Percentiles rank a stretch among this genome's conserved stretches.
These are phyloP conservation scores for Anthoptus insignis DNA, from an alignment of 2,888 invertebrate genomes.

Conservation along the genomic window DNA sequence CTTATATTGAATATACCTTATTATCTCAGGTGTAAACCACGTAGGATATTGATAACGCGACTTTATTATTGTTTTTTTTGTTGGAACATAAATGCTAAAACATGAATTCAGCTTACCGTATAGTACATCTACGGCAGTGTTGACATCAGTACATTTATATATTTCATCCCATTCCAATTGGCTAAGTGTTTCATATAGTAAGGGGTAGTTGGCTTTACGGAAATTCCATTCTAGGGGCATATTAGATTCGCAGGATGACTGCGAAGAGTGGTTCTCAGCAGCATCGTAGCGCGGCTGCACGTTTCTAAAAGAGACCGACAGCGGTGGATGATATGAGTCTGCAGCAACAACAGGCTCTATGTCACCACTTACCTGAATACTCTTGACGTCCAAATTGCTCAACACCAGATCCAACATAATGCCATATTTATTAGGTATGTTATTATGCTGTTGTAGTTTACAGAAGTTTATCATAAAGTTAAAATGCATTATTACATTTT, in stretches of 20 bases:
- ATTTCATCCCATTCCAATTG: constrained; percentile 5
- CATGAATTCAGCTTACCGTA: background rate
- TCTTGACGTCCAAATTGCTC: background rate
- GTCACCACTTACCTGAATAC: constrained; percentile 1
- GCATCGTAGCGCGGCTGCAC: background rate
- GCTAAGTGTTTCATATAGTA: background rate
- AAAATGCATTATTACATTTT: constrained; percentile 1
- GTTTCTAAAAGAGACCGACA: background rate
- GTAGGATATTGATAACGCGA: constrained; percentile 2
- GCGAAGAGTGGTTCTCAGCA: background rate
- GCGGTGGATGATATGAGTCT: constrained; percentile 3
- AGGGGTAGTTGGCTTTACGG: background rate
- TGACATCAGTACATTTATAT: too few relatives aligned
- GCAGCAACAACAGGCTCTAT: background rate
- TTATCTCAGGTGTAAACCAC: constrained; percentile 9
- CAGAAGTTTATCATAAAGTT: constrained; percentile 1
- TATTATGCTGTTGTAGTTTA: constrained; percentile 6
- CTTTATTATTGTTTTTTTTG: background rate
- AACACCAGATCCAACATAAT: constrained; percentile 9
- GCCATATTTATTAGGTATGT: background rate
- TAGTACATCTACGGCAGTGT: background rate
- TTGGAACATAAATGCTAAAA: background rate
- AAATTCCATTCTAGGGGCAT: constrained; percentile 1
- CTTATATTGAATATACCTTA: constrained; percentile 1
- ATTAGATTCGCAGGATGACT: background rate